A percentile compares a stretch with the other conserved stretches of the same genome.
These are phyloP conservation scores for Lasioglossum zephyrum DNA, from an alignment of 2,888 invertebrate species.

Conservation along the genomic window DNA sequence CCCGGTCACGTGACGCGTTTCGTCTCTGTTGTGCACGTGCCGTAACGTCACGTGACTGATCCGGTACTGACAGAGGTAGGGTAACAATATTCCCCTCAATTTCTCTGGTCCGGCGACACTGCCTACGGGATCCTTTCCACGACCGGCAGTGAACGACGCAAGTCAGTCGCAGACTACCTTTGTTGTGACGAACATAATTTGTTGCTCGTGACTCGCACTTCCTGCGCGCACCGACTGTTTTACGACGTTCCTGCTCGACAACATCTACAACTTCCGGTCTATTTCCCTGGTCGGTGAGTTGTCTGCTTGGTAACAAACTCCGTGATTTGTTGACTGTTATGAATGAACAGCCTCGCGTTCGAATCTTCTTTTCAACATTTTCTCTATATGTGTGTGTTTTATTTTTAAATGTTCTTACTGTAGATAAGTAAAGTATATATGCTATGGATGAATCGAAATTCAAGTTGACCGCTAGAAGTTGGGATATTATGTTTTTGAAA, in stretches of 20 bases:
- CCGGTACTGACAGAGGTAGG: background rate
- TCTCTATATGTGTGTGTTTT: background rate
- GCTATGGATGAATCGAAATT: background rate
- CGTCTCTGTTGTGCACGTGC: background rate
- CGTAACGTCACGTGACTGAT: background rate
- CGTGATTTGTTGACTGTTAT: background rate
- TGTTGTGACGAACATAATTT: constrained; percentile 59
- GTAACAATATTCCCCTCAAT: background rate
- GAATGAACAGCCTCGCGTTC: background rate
- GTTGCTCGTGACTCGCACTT: constrained; percentile 46
- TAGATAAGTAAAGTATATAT: background rate
- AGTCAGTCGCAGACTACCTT: constrained; percentile 57
- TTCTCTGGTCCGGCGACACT: constrained; percentile 19
- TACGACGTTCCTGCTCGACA: constrained; percentile 11
- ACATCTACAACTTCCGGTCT: constrained; percentile 12
- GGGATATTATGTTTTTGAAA: background rate
- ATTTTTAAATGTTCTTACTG: background rate
- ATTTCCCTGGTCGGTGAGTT: constrained; percentile 22
- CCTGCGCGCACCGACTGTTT: constrained; percentile 18
- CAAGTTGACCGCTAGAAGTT: background rate
- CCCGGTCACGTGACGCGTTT: background rate
- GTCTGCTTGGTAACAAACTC: constrained; percentile 37
- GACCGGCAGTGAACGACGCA: constrained; percentile 47
- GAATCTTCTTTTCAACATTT: background rate
- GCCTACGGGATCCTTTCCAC: constrained; percentile 59